Percentiles rank a stretch among this genome's conserved stretches.
phyloP scores from a whole-genome alignment of 2,888 invertebrate genomes.

The Tetragonisca angustula region DNA sequence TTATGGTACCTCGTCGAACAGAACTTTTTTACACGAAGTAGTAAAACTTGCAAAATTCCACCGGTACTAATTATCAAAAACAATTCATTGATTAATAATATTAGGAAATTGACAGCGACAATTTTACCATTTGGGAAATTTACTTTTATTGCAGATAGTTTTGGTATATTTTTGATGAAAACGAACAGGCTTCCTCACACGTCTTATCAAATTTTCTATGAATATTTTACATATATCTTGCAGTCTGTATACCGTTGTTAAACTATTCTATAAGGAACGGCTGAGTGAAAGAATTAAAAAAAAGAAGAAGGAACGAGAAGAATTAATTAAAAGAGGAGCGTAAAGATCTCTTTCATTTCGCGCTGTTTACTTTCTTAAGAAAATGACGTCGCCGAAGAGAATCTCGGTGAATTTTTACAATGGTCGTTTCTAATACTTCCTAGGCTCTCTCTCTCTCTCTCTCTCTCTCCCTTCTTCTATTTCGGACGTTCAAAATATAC shows the following conservation, averaged over 20 bases:
- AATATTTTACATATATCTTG: not conserved
- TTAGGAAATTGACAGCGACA: too few relatives aligned
- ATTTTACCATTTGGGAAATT: too few relatives aligned
- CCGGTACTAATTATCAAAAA: too few relatives aligned
- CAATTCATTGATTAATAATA: too few relatives aligned
- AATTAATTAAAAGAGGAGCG: not conserved
- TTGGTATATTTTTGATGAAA: too few relatives aligned
- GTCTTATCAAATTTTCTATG: not conserved
- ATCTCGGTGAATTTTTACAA: slow-evolving; percentile 68
- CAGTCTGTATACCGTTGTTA: not conserved
- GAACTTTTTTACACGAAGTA: too few relatives aligned
- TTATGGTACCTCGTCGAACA: too few relatives aligned
- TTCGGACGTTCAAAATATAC: slow-evolving; percentile 39
- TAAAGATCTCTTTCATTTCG: slow-evolving; percentile 58
- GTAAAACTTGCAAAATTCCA: too few relatives aligned
- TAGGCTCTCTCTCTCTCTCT: not conserved
- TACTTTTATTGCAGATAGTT: too few relatives aligned
- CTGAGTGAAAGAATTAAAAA: not conserved
- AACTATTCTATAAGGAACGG: not conserved
- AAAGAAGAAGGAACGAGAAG: too few relatives aligned
- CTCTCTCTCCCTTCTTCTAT: not conserved
- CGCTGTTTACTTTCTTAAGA: slow-evolving; percentile 60
- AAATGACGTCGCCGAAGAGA: slow-evolving; percentile 70
- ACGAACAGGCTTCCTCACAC: too few relatives aligned
- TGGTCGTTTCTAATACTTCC: slow-evolving; percentile 44